Evolutionary conservation across 2,888 invertebrate genomes (phyloP).

Genomic region (Drosophila barbarae): DNA sequence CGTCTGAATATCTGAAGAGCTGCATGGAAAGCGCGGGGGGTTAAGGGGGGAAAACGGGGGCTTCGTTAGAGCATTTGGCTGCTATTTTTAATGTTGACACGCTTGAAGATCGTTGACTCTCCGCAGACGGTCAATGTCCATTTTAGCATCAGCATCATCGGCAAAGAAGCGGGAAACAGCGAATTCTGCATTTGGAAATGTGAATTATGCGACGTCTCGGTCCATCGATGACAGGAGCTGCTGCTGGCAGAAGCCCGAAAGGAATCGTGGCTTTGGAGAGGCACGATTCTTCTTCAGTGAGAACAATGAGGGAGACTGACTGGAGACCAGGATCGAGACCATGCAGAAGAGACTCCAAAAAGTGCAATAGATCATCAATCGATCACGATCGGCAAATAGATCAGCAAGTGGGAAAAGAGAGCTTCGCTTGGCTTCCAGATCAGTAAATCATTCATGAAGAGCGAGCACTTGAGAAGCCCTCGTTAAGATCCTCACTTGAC

Average conservation of each 20-base stretch:
- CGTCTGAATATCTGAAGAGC: conserved; percentile 62
- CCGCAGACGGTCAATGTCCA: conserved; percentile 70
- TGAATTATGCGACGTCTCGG: conserved; percentile 64
- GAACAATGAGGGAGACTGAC: conserved; percentile 53
- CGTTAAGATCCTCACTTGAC: conserved; percentile 4
- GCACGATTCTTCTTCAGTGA: conserved; percentile 57
- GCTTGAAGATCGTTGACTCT: conserved; percentile 73
- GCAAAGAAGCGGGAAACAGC: neutral
- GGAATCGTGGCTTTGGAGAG: conserved; percentile 45
- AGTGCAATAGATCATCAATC: conserved; percentile 62
- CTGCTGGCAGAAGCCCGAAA: conserved; percentile 3
- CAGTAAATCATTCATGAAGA: conserved; percentile 10
- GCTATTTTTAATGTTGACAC: conserved; percentile 74
- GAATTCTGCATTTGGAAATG: conserved; percentile 39
- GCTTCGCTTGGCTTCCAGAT: neutral
- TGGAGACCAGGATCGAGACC: conserved; percentile 11
- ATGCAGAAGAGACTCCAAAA: conserved; percentile 15
- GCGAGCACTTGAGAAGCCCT: neutral
- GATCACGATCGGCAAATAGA: conserved; percentile 40
- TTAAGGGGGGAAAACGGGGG: conserved; percentile 3
- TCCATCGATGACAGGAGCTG: conserved; percentile 39
- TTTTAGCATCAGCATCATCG: conserved; percentile 40
- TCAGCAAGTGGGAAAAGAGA: conserved; percentile 4
- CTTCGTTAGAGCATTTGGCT: conserved; percentile 61
- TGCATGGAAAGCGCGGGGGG: conserved; percentile 28